Evolutionary conservation across 2,113 vertebrate species (phyloP).

Genomic region (Stigmatopora argus): DNA sequence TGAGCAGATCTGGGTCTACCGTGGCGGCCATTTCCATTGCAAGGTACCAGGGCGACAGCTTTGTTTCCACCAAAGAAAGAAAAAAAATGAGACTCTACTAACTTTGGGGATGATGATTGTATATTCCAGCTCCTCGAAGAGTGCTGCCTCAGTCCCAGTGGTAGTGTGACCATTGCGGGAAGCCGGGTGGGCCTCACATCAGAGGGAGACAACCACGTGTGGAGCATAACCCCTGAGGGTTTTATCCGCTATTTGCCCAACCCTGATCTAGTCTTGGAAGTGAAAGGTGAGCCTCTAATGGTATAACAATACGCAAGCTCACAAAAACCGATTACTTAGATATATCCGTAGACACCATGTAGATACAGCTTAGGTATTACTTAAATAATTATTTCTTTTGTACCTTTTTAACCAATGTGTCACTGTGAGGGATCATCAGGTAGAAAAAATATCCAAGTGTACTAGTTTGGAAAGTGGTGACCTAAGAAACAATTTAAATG

Average conservation of each 20-base stretch:
- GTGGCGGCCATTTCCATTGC: constrained; percentile 79
- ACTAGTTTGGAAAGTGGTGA: not conserved
- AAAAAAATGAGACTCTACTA: not conserved
- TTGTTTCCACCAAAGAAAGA: not conserved
- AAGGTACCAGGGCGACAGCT: constrained; percentile 63
- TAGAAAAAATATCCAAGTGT: too few species aligned
- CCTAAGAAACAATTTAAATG: not conserved
- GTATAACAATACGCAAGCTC: not conserved
- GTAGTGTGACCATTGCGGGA: constrained; percentile 79
- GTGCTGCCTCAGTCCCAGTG: constrained; percentile 78
- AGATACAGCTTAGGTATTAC: not conserved
- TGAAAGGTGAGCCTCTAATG: constrained; percentile 80
- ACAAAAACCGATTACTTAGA: too few species aligned
- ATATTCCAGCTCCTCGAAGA: constrained; percentile 79
- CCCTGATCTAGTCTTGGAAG: constrained; percentile 80
- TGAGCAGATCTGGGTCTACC: constrained; percentile 88
- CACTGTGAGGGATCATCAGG: not conserved
- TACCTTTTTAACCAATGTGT: not conserved
- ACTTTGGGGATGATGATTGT: not conserved
- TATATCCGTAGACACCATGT: not conserved
- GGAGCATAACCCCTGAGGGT: constrained; percentile 82
- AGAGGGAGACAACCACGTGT: constrained; percentile 68
- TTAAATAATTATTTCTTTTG: not conserved
- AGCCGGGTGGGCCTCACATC: constrained; percentile 79
- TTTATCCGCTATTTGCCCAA: constrained; percentile 75